Evolutionary conservation across 2,113 vertebrate species (phyloP).

Genomic region (Albula glossodonta): DNA sequence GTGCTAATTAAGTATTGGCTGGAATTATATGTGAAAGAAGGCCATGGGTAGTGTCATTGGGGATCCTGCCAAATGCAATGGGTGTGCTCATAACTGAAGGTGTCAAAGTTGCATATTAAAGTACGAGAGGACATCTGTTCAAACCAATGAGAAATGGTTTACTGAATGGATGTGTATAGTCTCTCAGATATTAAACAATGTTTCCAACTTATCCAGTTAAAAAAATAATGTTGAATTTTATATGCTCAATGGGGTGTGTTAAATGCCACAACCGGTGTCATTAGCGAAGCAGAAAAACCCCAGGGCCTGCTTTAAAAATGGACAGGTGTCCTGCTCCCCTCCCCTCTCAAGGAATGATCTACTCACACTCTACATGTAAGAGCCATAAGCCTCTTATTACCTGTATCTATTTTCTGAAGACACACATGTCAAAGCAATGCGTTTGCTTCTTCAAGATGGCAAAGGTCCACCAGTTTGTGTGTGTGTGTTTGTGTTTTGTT

Average conservation of each 20-base stretch:
- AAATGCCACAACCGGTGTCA: not conserved
- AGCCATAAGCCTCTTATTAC: not conserved
- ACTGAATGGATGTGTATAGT: not conserved
- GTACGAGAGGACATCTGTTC: not conserved
- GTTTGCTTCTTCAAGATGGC: too few species aligned
- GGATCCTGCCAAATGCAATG: not conserved
- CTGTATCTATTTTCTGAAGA: not conserved
- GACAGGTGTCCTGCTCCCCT: not conserved
- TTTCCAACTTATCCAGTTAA: too few species aligned
- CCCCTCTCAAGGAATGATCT: not conserved
- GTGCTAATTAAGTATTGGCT: not conserved
- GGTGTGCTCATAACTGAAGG: not conserved
- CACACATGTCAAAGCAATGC: too few species aligned
- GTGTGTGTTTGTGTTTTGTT: too few species aligned
- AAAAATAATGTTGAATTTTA: not conserved
- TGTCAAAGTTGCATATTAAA: not conserved
- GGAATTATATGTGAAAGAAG: not conserved
- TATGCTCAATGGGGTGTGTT: not conserved
- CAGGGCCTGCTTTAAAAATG: not conserved
- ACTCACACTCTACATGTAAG: not conserved
- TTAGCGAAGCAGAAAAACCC: not conserved
- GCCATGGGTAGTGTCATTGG: not conserved
- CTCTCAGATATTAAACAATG: not conserved
- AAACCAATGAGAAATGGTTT: not conserved
- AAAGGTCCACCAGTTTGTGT: too few species aligned